A percentile compares a stretch with the other conserved stretches of the same genome.
Evolutionary conservation across 2,797 vertebrate species (phyloP).

Genomic region (Typhlichthys subterraneus): DNA sequence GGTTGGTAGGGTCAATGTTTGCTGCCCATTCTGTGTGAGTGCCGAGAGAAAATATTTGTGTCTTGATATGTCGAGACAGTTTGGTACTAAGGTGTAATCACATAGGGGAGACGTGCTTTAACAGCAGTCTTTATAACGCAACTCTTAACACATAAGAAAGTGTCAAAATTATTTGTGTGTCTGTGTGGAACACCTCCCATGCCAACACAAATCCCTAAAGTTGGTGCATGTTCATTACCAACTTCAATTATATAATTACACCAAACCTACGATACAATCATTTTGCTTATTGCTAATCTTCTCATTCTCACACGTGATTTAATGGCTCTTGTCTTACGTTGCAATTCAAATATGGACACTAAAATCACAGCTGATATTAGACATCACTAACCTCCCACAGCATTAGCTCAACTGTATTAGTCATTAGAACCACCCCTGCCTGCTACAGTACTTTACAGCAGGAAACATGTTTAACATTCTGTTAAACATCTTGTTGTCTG

Average conservation of each 20-base stretch:
- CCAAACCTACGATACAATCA: conserved; percentile 57
- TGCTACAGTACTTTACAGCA: conserved; percentile 10
- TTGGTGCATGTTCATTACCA: conserved; percentile 50
- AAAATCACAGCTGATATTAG: conserved; percentile 1
- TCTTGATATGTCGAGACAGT: conserved; percentile 1
- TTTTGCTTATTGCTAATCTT: conserved; percentile 52
- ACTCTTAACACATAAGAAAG: conserved; percentile 57
- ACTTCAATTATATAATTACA: conserved; percentile 58
- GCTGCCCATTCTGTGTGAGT: conserved; percentile 4
- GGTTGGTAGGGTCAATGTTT: no score
- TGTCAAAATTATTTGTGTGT: conserved; percentile 12
- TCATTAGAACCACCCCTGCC: not conserved
- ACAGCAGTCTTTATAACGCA: conserved; percentile 24
- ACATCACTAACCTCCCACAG: conserved; percentile 2
- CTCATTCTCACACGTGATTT: conserved; percentile 55
- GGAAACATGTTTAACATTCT: conserved; percentile 16
- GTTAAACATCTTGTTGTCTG: conserved; percentile 23
- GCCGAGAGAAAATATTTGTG: conserved; percentile 9
- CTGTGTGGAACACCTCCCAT: conserved; percentile 32
- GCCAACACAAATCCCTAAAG: conserved; percentile 56
- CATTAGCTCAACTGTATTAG: conserved; percentile 5
- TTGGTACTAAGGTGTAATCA: not conserved
- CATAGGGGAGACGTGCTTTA: conserved; percentile 4
- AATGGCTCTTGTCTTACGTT: conserved; percentile 43
- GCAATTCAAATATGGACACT: conserved; percentile 29